phyloP scores from a whole-genome alignment of 64 coral and sea anemone species.

The Montipora capricornis region DNA sequence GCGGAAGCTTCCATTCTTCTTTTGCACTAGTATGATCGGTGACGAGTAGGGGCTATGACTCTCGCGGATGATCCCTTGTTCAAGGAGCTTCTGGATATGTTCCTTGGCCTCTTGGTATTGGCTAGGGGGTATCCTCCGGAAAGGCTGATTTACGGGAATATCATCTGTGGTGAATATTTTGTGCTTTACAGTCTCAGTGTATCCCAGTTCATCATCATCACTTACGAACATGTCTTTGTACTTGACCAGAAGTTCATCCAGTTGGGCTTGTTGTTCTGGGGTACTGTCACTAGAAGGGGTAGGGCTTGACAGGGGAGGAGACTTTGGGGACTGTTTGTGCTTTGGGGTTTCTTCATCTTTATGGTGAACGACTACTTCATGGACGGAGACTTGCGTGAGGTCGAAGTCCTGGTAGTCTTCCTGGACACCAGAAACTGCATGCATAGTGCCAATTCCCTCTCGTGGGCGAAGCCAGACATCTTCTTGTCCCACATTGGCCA shows the following conservation, averaged over 20 bases:
- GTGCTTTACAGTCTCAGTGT: conserved; percentile 43
- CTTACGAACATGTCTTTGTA: conserved; percentile 10
- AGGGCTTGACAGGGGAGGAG: no score
- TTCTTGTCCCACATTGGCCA: background rate
- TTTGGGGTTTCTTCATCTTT: no score
- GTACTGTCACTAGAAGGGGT: no score
- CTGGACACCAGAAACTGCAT: conserved; percentile 30
- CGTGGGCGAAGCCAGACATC: conserved; percentile 64
- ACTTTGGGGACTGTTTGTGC: no score
- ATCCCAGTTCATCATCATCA: conserved; percentile 40
- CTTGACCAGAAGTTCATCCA: no score
- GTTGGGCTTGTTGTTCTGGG: no score
- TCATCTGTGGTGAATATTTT: conserved; percentile 40
- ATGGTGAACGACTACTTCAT: no score
- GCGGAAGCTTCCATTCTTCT: conserved; percentile 54
- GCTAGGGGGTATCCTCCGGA: conserved; percentile 58
- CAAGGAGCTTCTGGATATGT: conserved; percentile 25
- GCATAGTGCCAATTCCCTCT: conserved; percentile 49
- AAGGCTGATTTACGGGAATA: conserved; percentile 32
- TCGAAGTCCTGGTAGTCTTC: no score
- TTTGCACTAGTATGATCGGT: conserved; percentile 41
- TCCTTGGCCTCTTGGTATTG: conserved; percentile 70
- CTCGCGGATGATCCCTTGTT: conserved; percentile 14
- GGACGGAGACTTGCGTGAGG: no score
- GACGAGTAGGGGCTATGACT: conserved; percentile 45